These are phyloP conservation scores for Sipha flava DNA, from an alignment of 1,140 invertebrate species.

Conservation along the genomic window DNA sequence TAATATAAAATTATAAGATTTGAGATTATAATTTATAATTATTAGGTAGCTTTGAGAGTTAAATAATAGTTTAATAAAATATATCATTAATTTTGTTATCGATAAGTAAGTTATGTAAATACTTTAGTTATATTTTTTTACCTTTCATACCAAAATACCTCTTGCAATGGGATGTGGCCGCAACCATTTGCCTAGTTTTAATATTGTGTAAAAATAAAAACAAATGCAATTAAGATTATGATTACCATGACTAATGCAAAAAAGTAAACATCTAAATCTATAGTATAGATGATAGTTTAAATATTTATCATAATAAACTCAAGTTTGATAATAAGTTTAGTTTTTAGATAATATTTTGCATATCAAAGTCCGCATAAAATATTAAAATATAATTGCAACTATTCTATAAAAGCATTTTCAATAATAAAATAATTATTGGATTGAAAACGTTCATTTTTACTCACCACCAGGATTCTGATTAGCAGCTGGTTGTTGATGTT, in stretches of 20 bases:
- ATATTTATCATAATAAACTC: neutral
- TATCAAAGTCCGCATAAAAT: neutral
- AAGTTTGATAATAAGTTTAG: neutral
- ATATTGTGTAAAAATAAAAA: conserved; percentile 16
- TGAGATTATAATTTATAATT: too few species aligned
- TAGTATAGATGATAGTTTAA: neutral
- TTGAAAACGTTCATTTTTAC: conserved; percentile 38
- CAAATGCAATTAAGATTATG: neutral
- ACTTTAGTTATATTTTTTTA: conserved; percentile 10
- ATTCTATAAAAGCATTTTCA: neutral
- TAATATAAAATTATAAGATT: too few species aligned
- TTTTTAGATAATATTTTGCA: neutral
- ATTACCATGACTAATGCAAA: neutral
- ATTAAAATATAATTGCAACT: neutral
- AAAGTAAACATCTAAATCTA: neutral
- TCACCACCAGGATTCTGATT: conserved; percentile 65
- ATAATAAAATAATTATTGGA: neutral
- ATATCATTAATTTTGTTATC: too few species aligned
- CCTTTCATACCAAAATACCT: conserved; percentile 28
- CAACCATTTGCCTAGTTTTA: conserved; percentile 28
- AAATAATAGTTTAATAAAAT: too few species aligned
- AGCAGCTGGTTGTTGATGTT: conserved; percentile 59
- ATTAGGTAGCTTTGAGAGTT: too few species aligned
- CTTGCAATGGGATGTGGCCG: conserved; percentile 28
- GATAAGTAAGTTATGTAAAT: too few species aligned